phyloP scores from a whole-genome alignment of 2,113 vertebrate genomes.

The Circaetus gallicus region DNA sequence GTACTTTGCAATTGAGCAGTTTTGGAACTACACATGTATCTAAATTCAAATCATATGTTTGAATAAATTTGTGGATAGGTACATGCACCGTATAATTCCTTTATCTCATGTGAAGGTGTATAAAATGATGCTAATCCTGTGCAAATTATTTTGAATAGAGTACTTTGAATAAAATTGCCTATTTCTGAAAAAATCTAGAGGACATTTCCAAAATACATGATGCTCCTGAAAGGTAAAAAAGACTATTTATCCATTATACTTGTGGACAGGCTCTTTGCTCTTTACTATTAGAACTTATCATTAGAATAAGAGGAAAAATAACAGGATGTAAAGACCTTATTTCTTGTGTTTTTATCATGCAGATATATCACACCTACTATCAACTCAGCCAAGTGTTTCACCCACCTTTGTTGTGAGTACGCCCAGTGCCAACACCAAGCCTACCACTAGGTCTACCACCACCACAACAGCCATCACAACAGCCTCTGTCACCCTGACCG shows the following conservation, averaged over 20 bases:
- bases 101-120: background rate
- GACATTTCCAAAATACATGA: background rate
- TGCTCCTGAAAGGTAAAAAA: background rate
- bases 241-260: background rate
- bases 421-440: background rate
- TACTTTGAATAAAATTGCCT: background rate
- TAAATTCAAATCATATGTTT: background rate
- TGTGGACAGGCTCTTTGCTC: background rate
- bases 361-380: slow-evolving; percentile 85
- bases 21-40: background rate
- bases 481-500: background rate
- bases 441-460: background rate
- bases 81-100: background rate
- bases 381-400: slow-evolving; percentile 31
- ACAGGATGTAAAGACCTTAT: background rate
- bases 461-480: background rate
- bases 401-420: background rate
- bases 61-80: background rate
- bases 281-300: background rate
- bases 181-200: background rate
- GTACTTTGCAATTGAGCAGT: background rate
- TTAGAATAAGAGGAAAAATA: background rate
- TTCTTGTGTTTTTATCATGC: background rate
- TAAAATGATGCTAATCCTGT: background rate
- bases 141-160: background rate